phyloP scores from a whole-genome alignment of 2,888 invertebrate species.

The Pammene fasciana region DNA sequence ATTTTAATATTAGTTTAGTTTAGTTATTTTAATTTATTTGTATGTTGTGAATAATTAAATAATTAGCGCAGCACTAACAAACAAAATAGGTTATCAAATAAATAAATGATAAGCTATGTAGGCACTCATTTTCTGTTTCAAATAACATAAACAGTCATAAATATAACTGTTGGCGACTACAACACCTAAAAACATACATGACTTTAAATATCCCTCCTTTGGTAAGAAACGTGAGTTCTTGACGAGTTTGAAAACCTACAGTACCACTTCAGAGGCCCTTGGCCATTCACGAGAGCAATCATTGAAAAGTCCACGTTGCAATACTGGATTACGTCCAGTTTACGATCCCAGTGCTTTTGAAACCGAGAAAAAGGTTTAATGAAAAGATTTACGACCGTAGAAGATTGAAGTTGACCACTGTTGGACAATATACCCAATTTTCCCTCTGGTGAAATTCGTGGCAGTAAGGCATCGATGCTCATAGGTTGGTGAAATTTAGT shows the following conservation, averaged over 20 bases:
- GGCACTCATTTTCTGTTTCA: too few relatives aligned
- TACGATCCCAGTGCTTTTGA: constrained; percentile 14
- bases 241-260: not conserved
- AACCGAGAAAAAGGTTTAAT: not conserved
- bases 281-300: constrained; percentile 1
- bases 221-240: not conserved
- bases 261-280: constrained; percentile 4
- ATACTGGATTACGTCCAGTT: constrained; percentile 11
- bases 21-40: too few relatives aligned
- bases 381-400: not conserved
- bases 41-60: too few relatives aligned
- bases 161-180: too few relatives aligned
- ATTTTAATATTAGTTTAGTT: too few relatives aligned
- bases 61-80: too few relatives aligned
- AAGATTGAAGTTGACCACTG: not conserved
- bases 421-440: not conserved
- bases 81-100: too few relatives aligned
- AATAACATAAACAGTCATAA: too few relatives aligned
- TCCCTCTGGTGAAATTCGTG: not conserved
- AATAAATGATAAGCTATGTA: too few relatives aligned
- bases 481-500: not conserved
- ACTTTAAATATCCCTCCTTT: not conserved
- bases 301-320: constrained; percentile 11
- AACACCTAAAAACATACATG: not conserved
- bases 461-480: not conserved